Evolutionary conservation across 2,797 vertebrate species (phyloP), one percentile per base, ranked within the genome.

Genomic region (Euphonia xanthogaster): DNA sequence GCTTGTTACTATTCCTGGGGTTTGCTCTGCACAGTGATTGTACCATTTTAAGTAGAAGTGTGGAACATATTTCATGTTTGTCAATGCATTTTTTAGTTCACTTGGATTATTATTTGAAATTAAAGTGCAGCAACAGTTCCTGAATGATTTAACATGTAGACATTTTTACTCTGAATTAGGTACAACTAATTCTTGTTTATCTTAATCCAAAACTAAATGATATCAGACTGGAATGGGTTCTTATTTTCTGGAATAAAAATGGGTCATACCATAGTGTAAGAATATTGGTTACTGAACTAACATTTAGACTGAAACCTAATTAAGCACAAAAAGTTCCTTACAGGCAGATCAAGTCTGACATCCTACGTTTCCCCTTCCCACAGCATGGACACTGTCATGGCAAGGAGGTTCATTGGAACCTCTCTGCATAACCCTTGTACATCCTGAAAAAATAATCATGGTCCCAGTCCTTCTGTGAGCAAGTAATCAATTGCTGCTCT

Each of bases 21-120:
- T 79, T 86, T 89, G 94, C 79, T 91, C 85, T 88, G 62, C 79
- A 70, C 76, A 79, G 85, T 61, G 88, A 81, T 94, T 1, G 0
- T 61, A 78, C 73, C 40, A 81, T 88, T 96, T 95, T 86, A 76
- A 88, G 85, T 48, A 78, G 51, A 93, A 83, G 48, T 8, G 53
- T 78, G 70, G 89, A 80, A 88, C 85, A 78, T 86, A 96, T 93
- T 96, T 94, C 83, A 45, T 89, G 66, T 91, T 96, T 94, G 79
- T 84, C 83, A 90, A 66, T 28, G 78, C 79, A 93, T 90, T 96
- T 95, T 91, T 92, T 86, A 88, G 68, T 89, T 94, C 73, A 45
- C 19, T 95, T 86, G 65, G 68, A 93, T 89, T 94, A 89, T 19
- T 68, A 80, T 94, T 86, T 81, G 76, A 93, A 97, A 89, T 81